Evolutionary conservation across 2,888 invertebrate species (phyloP), one percentile per base, ranked within the genome.

Genomic region (Drosophila mettleri): DNA sequence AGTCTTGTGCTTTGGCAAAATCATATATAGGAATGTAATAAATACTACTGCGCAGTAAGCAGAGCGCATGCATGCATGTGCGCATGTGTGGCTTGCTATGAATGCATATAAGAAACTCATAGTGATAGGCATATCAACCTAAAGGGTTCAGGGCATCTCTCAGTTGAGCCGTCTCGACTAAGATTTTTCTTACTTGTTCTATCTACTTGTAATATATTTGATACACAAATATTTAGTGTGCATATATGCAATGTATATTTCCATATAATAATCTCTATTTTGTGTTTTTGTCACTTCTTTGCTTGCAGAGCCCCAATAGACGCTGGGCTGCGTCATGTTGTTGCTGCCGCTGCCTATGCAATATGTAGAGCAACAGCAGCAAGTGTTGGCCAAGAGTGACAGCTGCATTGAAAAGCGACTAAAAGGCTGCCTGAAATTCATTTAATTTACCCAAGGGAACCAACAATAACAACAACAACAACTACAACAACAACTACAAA

Each of bases 261-360:
- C 18, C 16, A 27, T 27, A 6, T 16, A 5, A 9, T 22, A 45
- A 27, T 16, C 27, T 16, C n/a, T n/a, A n/a, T n/a, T n/a, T 1
- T 16, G 9, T 16, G 16, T 45, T 16, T 16, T 27, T 3, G 0
- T 27, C 16, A 2, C 43, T 16, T 24, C 18, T n/a, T 48, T 9
- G 8, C 3, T 69, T 64, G 10, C 52, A 79, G 70, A 62, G 24
- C 48, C 51, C 48, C 48, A 63, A 71, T 63, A 31, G 53, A 66
- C 54, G 64, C 48, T 41, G 69, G 53, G 67, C 69, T 59, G 78
- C 88, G 88, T 86, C 81, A 83, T 83, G 83, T 80, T 85, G 82
- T 48, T 45, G 27, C 75, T 85, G 82, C 61, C 63, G 59, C 72
- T 68, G 57, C 46, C 62, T 48, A 24, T 41, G 67, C 71, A 82